Evolutionary conservation across 2,113 vertebrate genomes (phyloP).

Genomic region (Phylloscopus whistleri): DNA sequence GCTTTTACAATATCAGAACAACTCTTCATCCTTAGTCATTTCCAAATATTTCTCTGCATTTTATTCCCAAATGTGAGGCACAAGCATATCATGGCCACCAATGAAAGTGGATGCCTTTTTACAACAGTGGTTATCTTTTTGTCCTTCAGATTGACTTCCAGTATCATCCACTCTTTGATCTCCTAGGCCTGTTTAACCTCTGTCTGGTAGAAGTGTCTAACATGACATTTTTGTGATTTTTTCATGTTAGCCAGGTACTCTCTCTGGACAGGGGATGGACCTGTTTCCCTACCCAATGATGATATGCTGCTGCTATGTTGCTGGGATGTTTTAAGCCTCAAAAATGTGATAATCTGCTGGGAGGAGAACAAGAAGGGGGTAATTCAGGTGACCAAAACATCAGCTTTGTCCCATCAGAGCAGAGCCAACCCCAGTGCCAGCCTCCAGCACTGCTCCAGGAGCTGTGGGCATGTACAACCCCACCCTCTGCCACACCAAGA

Average conservation of each 20-base stretch:
- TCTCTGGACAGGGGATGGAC: not conserved
- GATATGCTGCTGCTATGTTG: not conserved
- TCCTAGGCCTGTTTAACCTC: not conserved
- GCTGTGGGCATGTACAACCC: not conserved
- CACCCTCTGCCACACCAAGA: not conserved
- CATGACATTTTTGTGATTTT: not conserved
- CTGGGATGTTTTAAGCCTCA: not conserved
- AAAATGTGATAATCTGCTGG: not conserved
- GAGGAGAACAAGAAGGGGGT: not conserved
- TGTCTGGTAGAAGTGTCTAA: not conserved
- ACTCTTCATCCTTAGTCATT: not conserved
- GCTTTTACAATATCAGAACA: not conserved
- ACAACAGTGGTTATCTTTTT: not conserved
- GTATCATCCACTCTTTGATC: not conserved
- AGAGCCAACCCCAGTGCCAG: not conserved
- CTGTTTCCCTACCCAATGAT: not conserved
- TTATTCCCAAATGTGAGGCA: not conserved
- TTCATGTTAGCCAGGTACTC: not conserved
- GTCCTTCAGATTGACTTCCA: not conserved
- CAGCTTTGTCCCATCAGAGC: not conserved
- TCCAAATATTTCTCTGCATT: not conserved
- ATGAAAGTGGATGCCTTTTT: not conserved
- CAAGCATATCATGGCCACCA: not conserved
- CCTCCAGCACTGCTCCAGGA: accelerated
- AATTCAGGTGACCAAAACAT: not conserved